Evolutionary conservation across 2,113 vertebrate species (phyloP).

Genomic region (Myotis yumanensis): DNA sequence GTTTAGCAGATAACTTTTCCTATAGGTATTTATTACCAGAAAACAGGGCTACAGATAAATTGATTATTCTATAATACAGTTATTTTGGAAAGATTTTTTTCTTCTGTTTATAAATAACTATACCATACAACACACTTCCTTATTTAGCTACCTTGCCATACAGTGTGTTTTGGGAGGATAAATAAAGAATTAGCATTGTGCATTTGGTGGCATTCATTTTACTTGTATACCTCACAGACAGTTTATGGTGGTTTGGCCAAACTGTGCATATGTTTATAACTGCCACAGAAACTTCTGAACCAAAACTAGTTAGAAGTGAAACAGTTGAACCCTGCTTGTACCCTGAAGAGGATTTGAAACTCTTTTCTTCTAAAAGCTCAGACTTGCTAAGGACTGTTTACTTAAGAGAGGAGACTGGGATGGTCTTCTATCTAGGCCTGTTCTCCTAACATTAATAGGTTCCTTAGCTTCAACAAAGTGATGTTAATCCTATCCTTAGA

Average conservation of each 20-base stretch:
- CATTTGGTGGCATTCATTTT: not conserved
- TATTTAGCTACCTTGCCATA: not conserved
- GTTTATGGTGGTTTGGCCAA: not conserved
- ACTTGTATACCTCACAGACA: not conserved
- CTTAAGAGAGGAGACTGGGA: not conserved
- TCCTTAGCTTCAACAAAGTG: slow-evolving; percentile 24
- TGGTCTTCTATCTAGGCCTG: not conserved
- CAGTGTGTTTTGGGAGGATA: not conserved
- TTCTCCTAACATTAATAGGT: not conserved
- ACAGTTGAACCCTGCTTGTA: not conserved
- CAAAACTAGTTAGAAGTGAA: slow-evolving; percentile 22
- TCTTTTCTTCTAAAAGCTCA: not conserved
- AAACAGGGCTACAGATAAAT: not conserved
- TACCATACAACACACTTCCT: not conserved
- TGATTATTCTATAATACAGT: slow-evolving; percentile 15
- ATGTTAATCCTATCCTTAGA: not conserved
- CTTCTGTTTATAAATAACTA: slow-evolving; percentile 14
- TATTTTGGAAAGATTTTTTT: not conserved
- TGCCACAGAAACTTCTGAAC: slow-evolving; percentile 8
- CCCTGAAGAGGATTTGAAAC: not conserved
- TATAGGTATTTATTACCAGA: not conserved
- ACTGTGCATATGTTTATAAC: slow-evolving; percentile 2
- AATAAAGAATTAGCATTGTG: not conserved
- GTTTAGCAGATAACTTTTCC: slow-evolving; percentile 11
- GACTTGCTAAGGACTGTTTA: not conserved